Percentiles rank a stretch among this genome's conserved stretches.
phyloP scores from a whole-genome alignment of 2,888 invertebrate species.

The Seladonia tumulorum region DNA sequence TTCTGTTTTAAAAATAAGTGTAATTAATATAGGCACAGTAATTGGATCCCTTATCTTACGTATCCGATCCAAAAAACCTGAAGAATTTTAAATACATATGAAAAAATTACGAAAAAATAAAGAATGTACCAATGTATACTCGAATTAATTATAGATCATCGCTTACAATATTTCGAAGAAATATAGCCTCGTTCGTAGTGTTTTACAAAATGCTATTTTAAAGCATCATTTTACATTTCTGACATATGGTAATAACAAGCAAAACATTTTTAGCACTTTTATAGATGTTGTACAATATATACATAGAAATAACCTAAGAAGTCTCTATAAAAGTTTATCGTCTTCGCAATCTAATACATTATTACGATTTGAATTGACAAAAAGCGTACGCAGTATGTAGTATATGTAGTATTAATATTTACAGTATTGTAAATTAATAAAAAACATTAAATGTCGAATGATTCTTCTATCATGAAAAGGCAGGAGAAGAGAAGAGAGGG shows the following conservation, averaged over 20 bases:
- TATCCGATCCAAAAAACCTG: background rate
- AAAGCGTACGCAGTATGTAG: background rate
- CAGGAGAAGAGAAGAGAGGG: background rate
- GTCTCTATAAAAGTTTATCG: background rate
- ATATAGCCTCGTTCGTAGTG: background rate
- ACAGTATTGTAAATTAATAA: background rate
- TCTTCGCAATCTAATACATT: background rate
- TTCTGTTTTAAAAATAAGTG: too few species aligned
- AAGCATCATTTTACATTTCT: background rate
- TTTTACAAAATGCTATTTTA: background rate
- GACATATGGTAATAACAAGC: background rate
- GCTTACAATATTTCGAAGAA: background rate
- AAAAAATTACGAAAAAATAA: background rate
- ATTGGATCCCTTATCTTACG: too few species aligned
- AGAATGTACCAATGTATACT: background rate
- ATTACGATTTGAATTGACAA: background rate
- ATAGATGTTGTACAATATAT: background rate
- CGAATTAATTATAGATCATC: background rate
- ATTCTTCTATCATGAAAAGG: background rate
- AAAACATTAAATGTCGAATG: background rate
- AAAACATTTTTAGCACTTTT: background rate
- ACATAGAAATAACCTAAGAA: background rate
- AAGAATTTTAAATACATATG: background rate
- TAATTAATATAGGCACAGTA: too few species aligned
- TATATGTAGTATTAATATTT: background rate